Percentiles rank a stretch among this genome's conserved stretches.
Evolutionary conservation across 2,888 invertebrate species (phyloP).

Genomic region (Synergus japonicus): DNA sequence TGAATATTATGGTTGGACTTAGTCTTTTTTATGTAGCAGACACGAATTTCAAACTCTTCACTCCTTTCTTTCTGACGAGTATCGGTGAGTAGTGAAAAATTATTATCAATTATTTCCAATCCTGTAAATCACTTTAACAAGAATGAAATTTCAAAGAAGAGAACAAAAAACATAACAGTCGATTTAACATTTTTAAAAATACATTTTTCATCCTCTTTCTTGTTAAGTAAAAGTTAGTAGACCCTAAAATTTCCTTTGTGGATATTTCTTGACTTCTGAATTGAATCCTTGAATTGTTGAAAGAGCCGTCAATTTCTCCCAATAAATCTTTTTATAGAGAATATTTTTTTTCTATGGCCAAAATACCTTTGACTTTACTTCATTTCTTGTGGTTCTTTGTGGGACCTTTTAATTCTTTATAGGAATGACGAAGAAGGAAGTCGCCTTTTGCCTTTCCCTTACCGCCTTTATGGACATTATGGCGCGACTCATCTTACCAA

Average conservation of each 20-base stretch:
- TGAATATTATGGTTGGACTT: slow-evolving; percentile 72
- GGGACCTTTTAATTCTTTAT: slow-evolving; percentile 31
- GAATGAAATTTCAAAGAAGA: slow-evolving; percentile 49
- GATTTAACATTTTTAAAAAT: slow-evolving; percentile 25
- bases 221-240: slow-evolving; percentile 17
- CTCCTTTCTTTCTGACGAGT: slow-evolving; percentile 76
- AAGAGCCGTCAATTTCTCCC: slow-evolving; percentile 36
- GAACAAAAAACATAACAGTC: slow-evolving; percentile 44
- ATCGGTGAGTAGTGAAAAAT: slow-evolving; percentile 62
- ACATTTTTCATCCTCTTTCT: background rate
- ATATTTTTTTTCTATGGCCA: slow-evolving; percentile 24
- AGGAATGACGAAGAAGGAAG: slow-evolving; percentile 81
- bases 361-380: slow-evolving; percentile 27
- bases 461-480: slow-evolving; percentile 87
- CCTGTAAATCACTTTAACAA: background rate
- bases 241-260: slow-evolving; percentile 17
- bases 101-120: background rate
- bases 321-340: slow-evolving; percentile 21
- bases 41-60: slow-evolving; percentile 77
- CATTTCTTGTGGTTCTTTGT: slow-evolving; percentile 37
- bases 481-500: slow-evolving; percentile 85
- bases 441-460: slow-evolving; percentile 86
- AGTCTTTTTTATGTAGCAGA: slow-evolving; percentile 78
- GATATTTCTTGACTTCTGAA: slow-evolving; percentile 39
- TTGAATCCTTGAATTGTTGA: slow-evolving; percentile 4